These are phyloP conservation scores for Zaprionus nigranus DNA, from an alignment of 1,140 invertebrate genomes.

Conservation along the genomic window DNA sequence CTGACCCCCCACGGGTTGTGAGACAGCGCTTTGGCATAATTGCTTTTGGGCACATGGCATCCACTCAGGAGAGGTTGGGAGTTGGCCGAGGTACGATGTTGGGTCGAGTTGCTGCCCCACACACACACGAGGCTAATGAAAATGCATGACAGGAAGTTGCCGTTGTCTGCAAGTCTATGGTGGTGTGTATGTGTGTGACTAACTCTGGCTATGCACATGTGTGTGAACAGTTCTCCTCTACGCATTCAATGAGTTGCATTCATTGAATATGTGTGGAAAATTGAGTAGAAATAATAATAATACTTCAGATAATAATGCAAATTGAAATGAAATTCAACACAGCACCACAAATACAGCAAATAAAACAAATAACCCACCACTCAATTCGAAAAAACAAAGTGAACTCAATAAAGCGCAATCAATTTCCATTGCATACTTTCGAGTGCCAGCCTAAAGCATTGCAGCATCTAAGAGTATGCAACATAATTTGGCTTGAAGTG, in stretches of 20 bases:
- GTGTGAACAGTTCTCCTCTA: not conserved
- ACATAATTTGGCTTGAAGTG: not conserved
- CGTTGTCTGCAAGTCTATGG: constrained; percentile 10
- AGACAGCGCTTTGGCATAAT: constrained; percentile 54
- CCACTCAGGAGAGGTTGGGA: constrained; percentile 26
- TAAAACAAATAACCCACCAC: not conserved
- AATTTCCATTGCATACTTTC: constrained; percentile 32
- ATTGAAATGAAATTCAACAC: not conserved
- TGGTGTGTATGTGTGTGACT: constrained; percentile 4
- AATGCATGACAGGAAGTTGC: constrained; percentile 43
- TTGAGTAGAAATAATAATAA: not conserved
- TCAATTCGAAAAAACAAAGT: no score
- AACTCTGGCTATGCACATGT: not conserved
- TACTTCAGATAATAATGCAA: not conserved
- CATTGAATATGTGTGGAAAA: not conserved
- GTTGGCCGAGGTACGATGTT: not conserved
- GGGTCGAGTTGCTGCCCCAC: not conserved
- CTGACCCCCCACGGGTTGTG: not conserved
- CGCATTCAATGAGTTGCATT: not conserved
- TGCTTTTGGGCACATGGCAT: constrained; percentile 64
- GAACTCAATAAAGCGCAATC: not conserved
- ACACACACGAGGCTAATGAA: constrained; percentile 48
- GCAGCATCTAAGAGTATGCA: constrained; percentile 22
- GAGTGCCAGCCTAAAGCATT: not conserved
- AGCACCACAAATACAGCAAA: not conserved